Evolutionary conservation across 2,888 invertebrate genomes (phyloP), one percentile per base, ranked within the genome.

Genomic region (Nomada flava): DNA sequence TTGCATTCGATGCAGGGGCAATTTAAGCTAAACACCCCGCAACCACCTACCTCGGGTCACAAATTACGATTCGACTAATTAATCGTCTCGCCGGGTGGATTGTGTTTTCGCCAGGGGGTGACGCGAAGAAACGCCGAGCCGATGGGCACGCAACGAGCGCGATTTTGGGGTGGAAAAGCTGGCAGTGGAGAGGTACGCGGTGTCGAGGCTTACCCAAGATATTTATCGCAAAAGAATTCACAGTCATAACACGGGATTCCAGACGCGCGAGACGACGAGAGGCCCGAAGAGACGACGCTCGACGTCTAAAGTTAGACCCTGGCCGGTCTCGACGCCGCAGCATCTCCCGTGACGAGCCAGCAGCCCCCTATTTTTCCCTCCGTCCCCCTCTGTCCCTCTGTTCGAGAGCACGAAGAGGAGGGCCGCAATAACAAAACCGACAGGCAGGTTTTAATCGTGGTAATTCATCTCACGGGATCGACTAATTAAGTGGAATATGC

Each of bases 181-280:
- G 0, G 18, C 10, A 11, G 64, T n/a, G 57, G 47, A 50, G 44
- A 11, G 47, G 18, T 13, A 13, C 26, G 7, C 53, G 20, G 26
- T 47, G n/a, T 44, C 11, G 18, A 64, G 64, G 55, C 44, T 77
- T 68, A 57, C 18, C 29, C 55, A n/a, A 67, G 26, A 76, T 84
- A 85, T 86, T 89, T 88, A 86, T 86, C 83, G 89, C 78, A 59
- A 71, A 85, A 85, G 84, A 88, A 89, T 89, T 86, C 81, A 81
- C 86, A 88, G 89, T 86, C 86, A 88, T 86, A 88, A 89, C 86
- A 88, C 85, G 78, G 75, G 67, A 79, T 73, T 85, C 76, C 76
- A 82, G 65, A 64, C 57, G 64, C 86, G 80, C 67, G 79, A 76
- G 55, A 52, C 60, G 63, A 68, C 29, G 69, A 36, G 18, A 64